phyloP scores from a whole-genome alignment of 2,113 vertebrate genomes.

The Pterocles burchelli region DNA sequence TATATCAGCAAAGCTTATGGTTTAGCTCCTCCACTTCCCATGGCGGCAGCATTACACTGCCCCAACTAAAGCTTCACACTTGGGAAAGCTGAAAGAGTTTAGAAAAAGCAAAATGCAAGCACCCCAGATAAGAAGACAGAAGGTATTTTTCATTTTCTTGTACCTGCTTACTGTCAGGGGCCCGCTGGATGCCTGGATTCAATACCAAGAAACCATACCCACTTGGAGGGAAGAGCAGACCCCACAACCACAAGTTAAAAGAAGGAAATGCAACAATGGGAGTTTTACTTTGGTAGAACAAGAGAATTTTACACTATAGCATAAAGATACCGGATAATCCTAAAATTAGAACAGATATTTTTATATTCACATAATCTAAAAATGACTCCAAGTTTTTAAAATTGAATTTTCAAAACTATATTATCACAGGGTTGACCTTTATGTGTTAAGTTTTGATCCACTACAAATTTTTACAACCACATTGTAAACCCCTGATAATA shows the following conservation, averaged over 20 bases:
- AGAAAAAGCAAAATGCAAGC: neutral
- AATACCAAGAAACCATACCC: neutral
- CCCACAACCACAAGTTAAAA: neutral
- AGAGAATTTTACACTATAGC: neutral
- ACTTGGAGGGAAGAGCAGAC: neutral
- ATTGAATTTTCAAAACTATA: neutral
- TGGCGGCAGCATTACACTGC: fast-evolving
- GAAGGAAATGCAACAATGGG: neutral
- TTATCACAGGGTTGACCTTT: neutral
- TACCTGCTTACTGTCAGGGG: neutral
- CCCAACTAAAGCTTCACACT: neutral
- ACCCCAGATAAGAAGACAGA: neutral
- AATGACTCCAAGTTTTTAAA: neutral
- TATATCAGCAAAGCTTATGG: neutral
- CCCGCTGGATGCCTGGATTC: neutral
- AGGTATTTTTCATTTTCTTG: neutral
- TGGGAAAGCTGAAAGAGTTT: neutral
- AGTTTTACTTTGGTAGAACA: neutral
- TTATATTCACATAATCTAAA: neutral
- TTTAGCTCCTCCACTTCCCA: neutral
- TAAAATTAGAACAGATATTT: neutral
- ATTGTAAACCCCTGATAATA: slow-evolving; percentile 24
- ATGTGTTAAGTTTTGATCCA: neutral
- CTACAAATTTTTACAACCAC: neutral
- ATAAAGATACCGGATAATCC: neutral